phyloP scores from a whole-genome alignment of 2,113 vertebrate species.

The Zosterops borbonicus region DNA sequence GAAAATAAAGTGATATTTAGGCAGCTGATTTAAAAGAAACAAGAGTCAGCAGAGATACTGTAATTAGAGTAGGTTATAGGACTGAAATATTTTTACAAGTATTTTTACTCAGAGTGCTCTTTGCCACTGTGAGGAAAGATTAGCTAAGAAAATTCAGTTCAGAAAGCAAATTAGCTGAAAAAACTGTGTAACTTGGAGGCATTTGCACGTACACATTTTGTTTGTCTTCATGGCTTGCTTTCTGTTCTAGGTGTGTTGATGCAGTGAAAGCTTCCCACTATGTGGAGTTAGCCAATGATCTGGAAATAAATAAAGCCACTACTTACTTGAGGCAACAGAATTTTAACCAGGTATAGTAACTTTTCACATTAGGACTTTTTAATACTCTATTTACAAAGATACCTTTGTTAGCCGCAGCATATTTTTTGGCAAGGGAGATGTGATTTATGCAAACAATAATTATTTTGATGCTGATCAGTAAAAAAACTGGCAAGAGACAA shows the following conservation, averaged over 20 bases:
- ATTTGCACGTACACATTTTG: not conserved
- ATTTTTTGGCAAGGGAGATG: not conserved
- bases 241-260: slow-evolving; percentile 90
- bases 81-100: not conserved
- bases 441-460: not conserved
- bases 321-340: slow-evolving; percentile 93
- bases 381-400: not conserved
- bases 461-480: not conserved
- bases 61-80: not conserved
- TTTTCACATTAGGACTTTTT: not conserved
- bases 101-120: not conserved
- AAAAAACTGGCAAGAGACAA: not conserved
- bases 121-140: not conserved
- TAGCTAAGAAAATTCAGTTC: not conserved
- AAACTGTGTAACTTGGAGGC: not conserved
- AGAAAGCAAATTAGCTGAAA: not conserved
- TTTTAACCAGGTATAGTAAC: slow-evolving; percentile 87
- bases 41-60: not conserved
- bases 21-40: not conserved
- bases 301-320: slow-evolving; percentile 98
- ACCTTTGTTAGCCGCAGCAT: not conserved
- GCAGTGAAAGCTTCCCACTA: slow-evolving; percentile 92
- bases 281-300: slow-evolving; percentile 92
- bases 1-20: not conserved
- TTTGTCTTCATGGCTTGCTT: not conserved